phyloP scores from a whole-genome alignment of 2,113 vertebrate genomes.

The Leiothrix lutea region DNA sequence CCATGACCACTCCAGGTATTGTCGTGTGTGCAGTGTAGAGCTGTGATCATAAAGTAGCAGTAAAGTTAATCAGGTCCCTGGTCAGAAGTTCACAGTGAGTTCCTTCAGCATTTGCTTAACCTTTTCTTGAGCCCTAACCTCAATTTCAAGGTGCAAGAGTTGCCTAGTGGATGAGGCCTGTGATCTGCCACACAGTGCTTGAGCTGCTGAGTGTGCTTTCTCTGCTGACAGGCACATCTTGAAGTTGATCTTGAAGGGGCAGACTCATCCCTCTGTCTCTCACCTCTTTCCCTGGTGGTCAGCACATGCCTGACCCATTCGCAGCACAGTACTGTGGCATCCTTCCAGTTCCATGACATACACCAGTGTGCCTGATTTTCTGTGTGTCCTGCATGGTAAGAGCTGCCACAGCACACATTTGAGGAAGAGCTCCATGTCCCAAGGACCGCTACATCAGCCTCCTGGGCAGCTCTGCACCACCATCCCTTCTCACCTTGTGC shows the following conservation, averaged over 20 bases:
- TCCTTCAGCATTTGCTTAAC: not conserved
- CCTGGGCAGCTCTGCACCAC: not conserved
- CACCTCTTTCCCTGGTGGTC: not conserved
- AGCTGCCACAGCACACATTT: not conserved
- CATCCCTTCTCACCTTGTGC: not conserved
- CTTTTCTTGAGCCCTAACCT: not conserved
- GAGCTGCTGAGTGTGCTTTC: fast-evolving
- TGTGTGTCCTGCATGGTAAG: not conserved
- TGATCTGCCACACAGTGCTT: not conserved
- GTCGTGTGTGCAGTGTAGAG: fast-evolving
- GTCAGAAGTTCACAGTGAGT: not conserved
- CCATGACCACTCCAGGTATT: not conserved
- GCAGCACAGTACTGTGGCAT: not conserved
- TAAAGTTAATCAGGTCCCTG: not conserved
- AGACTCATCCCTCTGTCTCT: not conserved
- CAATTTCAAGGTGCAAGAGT: not conserved
- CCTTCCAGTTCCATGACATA: not conserved
- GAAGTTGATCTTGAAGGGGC: not conserved
- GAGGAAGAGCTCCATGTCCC: fast-evolving
- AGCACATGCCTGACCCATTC: not conserved
- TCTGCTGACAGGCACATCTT: not conserved
- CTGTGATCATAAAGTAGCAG: not conserved
- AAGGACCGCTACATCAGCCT: not conserved
- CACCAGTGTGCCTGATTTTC: not conserved
- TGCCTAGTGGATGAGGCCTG: not conserved